These are phyloP conservation scores for Protophormia terraenovae DNA, from an alignment of 2,888 invertebrate species.

Conservation along the genomic window DNA sequence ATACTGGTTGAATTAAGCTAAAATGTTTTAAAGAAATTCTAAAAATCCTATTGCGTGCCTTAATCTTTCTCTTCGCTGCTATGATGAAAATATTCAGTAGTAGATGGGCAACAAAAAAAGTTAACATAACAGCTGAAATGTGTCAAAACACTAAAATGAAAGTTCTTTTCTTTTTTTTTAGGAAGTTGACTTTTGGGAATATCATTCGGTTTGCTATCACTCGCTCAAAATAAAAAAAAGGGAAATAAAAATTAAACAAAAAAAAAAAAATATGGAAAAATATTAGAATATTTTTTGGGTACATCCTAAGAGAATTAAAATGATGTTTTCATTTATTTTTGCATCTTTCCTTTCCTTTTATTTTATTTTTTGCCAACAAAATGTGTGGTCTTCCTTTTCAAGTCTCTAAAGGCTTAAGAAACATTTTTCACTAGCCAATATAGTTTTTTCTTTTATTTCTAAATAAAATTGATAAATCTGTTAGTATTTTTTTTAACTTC, in stretches of 20 bases:
- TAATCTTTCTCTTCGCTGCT: neutral
- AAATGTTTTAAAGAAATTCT: neutral
- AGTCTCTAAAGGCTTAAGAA: slow-evolving; percentile 44
- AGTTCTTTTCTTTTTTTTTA: slow-evolving; percentile 39
- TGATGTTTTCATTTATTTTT: slow-evolving; percentile 41
- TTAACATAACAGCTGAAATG: slow-evolving; percentile 65
- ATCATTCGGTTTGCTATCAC: slow-evolving; percentile 16
- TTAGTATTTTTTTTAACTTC: neutral
- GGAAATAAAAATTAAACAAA: slow-evolving; percentile 21
- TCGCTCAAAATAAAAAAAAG: slow-evolving; percentile 25
- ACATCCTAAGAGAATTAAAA: slow-evolving; percentile 50
- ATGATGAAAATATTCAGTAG: slow-evolving; percentile 19
- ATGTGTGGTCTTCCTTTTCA: slow-evolving; percentile 13
- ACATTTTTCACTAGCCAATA: neutral
- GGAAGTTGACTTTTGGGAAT: slow-evolving; percentile 64
- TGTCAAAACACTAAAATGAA: slow-evolving; percentile 67
- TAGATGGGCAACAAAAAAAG: slow-evolving; percentile 44
- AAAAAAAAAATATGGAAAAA: slow-evolving; percentile 39
- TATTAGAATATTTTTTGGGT: slow-evolving; percentile 54
- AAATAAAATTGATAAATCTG: slow-evolving; percentile 14
- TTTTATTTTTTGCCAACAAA: neutral
- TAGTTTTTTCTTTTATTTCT: neutral
- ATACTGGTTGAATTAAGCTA: no score
- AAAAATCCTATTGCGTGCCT: slow-evolving; percentile 15
- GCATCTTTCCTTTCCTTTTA: no score